Evolutionary conservation across 2,888 invertebrate genomes (phyloP), one percentile per base, ranked within the genome.

Genomic region (Dryomyza anilis): DNA sequence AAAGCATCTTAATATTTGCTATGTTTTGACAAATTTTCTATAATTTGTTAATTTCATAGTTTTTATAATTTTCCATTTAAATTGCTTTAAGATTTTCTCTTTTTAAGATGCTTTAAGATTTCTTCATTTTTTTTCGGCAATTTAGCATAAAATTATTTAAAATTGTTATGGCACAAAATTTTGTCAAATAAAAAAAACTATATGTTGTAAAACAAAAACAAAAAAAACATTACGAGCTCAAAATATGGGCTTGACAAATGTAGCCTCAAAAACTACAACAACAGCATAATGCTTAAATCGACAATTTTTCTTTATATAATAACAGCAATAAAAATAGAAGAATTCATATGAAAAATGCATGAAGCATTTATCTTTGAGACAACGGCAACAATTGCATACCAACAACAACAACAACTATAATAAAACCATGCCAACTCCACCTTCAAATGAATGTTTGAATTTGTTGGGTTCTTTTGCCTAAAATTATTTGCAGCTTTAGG

Each of bases 301-400:
- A 53, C 43, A 33, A 46, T 46, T 45, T 45, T 29, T 2, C 45
- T n/a, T n/a, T n/a, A n/a, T 7, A 56, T 56, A 58, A 45, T 45
- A 33, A 57, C 16, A 45, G 43, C 23, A 58, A 58, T 58, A 45
- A 58, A n/a, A 58, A 57, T 57, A 57, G 16, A 36, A 57, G 25
- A 16, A 57, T 39, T n/a, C n/a, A n/a, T n/a, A n/a, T n/a, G n/a
- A n/a, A n/a, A n/a, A n/a, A n/a, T n/a, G n/a, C n/a, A n/a, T n/a
- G n/a, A n/a, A n/a, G 39, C 43, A 43, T 45, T 58, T 58, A 46
- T 46, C 58, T 30, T 16, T 8, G 21, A 36, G 25, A 25, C 19
- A 36, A 59, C 30, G 3, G 21, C 12, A 27, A 50, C 7, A 50
- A 3, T 14, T 50, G 27, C 19, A 50, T 25, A 48, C n/a, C 21